phyloP scores from a whole-genome alignment of 2,113 vertebrate species.

The Tinamus guttatus region DNA sequence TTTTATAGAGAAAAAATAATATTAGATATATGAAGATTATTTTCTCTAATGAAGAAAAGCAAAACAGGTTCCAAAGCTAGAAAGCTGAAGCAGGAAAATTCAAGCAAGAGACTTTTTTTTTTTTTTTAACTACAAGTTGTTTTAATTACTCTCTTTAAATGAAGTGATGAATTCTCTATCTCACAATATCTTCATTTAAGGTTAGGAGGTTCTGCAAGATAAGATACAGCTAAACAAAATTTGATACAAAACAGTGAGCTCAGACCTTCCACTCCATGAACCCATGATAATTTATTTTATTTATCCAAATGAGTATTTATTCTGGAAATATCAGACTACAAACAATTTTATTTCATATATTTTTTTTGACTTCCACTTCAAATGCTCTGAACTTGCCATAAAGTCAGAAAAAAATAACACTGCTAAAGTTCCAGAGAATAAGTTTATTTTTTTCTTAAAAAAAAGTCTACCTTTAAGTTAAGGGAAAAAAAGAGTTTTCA shows the following conservation, averaged over 20 bases:
- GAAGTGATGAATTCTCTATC: background rate
- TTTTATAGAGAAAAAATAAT: background rate
- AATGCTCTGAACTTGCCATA: background rate
- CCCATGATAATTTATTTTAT: background rate
- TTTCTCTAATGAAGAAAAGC: background rate
- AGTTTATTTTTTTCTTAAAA: background rate
- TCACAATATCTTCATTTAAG: background rate
- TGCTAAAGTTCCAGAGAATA: background rate
- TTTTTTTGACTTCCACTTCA: background rate
- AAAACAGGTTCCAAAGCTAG: background rate
- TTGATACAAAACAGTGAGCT: background rate
- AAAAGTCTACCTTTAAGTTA: background rate
- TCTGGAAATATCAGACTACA: background rate
- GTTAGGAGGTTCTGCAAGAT: background rate
- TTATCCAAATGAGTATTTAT: fast-evolving
- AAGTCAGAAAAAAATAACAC: background rate
- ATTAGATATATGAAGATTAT: background rate
- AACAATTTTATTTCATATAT: background rate
- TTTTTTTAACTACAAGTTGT: background rate
- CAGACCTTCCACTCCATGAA: background rate
- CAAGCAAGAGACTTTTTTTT: background rate
- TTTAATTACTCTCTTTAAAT: background rate
- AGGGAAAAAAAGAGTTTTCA: background rate
- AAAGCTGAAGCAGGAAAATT: background rate
- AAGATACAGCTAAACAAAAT: background rate